phyloP scores from a whole-genome alignment of 1,140 invertebrate genomes.

The Streblospio benedicti region DNA sequence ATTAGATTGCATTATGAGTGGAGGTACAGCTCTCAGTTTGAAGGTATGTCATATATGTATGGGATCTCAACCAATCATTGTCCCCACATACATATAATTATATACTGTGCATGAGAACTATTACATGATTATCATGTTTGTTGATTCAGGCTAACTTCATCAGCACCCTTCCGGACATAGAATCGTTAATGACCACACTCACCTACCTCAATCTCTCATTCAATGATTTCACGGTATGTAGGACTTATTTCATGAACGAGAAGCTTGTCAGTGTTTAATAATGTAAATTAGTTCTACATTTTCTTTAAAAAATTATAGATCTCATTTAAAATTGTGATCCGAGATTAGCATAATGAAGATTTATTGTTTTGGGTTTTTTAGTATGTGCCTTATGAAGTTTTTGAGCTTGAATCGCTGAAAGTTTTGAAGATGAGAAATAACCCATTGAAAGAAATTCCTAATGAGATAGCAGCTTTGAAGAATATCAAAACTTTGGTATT shows the following conservation, averaged over 20 bases:
- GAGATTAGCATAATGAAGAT: too few species aligned
- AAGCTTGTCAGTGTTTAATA: not conserved
- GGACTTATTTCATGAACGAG: not conserved
- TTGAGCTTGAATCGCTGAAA: constrained; percentile 35
- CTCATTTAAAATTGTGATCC: too few species aligned
- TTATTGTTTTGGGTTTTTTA: too few species aligned
- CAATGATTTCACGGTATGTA: constrained; percentile 43
- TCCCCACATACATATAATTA: too few species aligned
- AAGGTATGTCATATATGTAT: constrained; percentile 27
- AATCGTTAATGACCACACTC: constrained; percentile 32
- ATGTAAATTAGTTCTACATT: too few species aligned
- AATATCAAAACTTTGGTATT: constrained; percentile 35
- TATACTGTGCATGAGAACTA: too few species aligned
- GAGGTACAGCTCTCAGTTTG: constrained; percentile 39
- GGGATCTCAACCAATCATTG: too few species aligned
- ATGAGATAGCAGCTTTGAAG: constrained; percentile 31
- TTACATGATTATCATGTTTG: too few species aligned
- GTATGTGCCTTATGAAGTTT: constrained; percentile 37
- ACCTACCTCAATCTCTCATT: constrained; percentile 43
- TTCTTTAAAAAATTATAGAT: too few species aligned
- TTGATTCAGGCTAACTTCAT: constrained; percentile 45
- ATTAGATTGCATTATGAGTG: constrained; percentile 39
- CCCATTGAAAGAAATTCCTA: constrained; percentile 38
- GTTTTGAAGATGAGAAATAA: constrained; percentile 42
- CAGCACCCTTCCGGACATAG: constrained; percentile 37